Conservation (phyloP, 1,140 invertebrate species). For the Grapholita molesta region DNA sequence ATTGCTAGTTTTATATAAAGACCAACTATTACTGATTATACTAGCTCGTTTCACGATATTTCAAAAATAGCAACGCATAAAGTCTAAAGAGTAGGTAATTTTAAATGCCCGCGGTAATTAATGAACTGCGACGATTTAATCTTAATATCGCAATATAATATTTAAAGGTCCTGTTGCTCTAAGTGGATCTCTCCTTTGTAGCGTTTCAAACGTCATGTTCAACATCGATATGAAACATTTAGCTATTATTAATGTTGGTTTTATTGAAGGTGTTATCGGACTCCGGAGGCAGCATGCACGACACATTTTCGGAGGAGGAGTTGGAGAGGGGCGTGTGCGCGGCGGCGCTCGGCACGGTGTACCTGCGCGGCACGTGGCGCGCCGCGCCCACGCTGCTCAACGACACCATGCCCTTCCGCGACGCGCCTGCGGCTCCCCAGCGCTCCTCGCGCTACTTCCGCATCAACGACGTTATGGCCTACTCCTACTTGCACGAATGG, state of each 20-base stretch:
- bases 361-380: constrained; percentile 84
- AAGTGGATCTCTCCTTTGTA: no score
- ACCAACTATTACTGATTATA: no score
- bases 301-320: constrained; percentile 64
- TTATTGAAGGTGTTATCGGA: constrained; percentile 49
- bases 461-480: constrained; percentile 69
- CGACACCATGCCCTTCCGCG: constrained; percentile 49
- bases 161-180: no score
- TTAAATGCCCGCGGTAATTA: no score
- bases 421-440: constrained; percentile 28
- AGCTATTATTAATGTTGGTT: neutral
- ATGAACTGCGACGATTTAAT: no score
- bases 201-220: no score
- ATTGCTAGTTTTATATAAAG: no score
- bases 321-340: constrained; percentile 43
- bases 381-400: constrained; percentile 69
- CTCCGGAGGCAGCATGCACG: constrained; percentile 52
- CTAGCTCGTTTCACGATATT: no score
- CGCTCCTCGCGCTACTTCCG: constrained; percentile 54
- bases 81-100: no score
- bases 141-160: no score
- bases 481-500: constrained; percentile 53
- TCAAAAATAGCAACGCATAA: no score
- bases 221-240: constrained; percentile 4
- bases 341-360: constrained; percentile 88